Conservation (phyloP, 1,140 invertebrate genomes). For the Drosophila pseudoananassae region DNA sequence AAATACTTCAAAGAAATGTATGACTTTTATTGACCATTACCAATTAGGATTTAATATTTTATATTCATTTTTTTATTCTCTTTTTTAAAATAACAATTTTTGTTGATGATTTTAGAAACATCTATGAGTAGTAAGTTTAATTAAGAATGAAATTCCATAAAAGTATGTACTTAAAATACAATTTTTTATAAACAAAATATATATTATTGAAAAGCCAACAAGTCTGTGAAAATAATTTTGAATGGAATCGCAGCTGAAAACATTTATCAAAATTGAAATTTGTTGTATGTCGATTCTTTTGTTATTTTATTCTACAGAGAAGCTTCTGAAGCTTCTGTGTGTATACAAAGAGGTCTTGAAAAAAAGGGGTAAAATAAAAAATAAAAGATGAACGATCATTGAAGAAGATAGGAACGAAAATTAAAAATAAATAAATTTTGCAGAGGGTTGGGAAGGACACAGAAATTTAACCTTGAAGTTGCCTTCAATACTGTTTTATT, state of each 20-base stretch:
- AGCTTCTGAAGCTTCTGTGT: slow-evolving; percentile 23
- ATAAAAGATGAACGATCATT: neutral
- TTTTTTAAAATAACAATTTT: too few relatives aligned
- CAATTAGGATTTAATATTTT: too few relatives aligned
- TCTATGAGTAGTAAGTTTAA: too few relatives aligned
- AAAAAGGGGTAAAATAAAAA: slow-evolving; percentile 2
- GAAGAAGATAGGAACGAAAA: neutral
- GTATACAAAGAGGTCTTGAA: slow-evolving; percentile 3
- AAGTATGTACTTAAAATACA: neutral
- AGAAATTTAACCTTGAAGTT: slow-evolving; percentile 52
- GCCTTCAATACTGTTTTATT: slow-evolving; percentile 45
- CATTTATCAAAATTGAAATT: slow-evolving; percentile 46
- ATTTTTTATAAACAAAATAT: neutral
- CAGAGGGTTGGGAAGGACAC: slow-evolving; percentile 9
- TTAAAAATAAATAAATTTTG: slow-evolving; percentile 13
- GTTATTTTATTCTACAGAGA: slow-evolving; percentile 24
- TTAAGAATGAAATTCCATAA: too few relatives aligned
- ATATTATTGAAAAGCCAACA: slow-evolving; percentile 24
- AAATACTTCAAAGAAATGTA: neutral
- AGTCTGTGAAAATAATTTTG: neutral
- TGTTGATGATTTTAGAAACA: too few relatives aligned
- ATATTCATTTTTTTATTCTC: too few relatives aligned
- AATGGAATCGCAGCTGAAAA: slow-evolving; percentile 29
- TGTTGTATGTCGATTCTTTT: slow-evolving; percentile 34
- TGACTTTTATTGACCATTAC: too few relatives aligned